Conservation (phyloP, 2,113 vertebrate species). For the Haemorhous mexicanus region DNA sequence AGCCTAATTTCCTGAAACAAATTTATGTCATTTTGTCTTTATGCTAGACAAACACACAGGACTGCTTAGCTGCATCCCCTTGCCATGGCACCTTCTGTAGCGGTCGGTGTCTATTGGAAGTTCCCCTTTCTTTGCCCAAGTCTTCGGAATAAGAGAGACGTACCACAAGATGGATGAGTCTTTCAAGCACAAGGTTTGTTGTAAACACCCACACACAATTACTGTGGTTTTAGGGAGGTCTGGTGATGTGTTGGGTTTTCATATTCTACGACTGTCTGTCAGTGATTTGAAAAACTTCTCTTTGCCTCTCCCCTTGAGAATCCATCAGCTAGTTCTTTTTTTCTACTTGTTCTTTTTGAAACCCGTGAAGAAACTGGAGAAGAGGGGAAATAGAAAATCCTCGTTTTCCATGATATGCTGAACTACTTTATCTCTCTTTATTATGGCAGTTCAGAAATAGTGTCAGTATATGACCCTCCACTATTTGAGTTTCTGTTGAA, state of each 20-base stretch:
- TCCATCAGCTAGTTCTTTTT: background rate
- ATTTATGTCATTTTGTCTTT: background rate
- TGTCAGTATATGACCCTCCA: accelerated
- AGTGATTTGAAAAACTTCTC: background rate
- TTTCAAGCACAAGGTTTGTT: background rate
- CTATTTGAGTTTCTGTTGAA: background rate
- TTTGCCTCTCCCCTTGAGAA: background rate
- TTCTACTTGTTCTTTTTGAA: background rate
- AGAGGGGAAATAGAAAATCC: accelerated
- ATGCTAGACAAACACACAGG: background rate
- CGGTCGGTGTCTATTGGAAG: background rate
- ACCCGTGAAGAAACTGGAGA: background rate
- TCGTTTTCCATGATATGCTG: background rate
- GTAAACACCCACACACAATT: accelerated
- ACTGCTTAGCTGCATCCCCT: background rate
- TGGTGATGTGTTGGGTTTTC: too few species aligned
- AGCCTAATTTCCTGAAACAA: background rate
- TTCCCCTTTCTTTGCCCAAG: background rate
- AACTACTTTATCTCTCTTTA: background rate
- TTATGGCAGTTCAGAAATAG: background rate
- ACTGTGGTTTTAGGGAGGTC: accelerated
- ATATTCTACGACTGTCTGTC: background rate
- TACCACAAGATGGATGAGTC: accelerated
- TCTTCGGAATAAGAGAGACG: background rate
- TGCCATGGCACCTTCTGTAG: background rate